Base-by-base conservation (phyloP, 2,113 vertebrate species). In the Osmerus mordax region DNA sequence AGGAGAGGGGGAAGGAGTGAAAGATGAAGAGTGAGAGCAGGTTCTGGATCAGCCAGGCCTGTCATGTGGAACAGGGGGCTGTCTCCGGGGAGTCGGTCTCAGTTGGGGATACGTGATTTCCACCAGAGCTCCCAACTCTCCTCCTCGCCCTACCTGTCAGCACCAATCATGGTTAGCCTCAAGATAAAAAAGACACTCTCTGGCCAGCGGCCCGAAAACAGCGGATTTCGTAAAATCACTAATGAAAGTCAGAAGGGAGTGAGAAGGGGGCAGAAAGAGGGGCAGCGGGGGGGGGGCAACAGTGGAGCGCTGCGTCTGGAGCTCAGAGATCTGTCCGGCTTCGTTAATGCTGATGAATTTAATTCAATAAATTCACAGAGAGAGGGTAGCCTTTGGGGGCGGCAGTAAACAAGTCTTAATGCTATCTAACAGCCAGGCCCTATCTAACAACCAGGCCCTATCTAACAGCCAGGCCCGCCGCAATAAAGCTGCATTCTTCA, bases 361-460 rank as follows among this genome's bases (percentile, higher is more conserved):
- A 75, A 89, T 86, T 90, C 69, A 80, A 88, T 90, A 71, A 77
- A 70, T 87, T 80, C 77, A 76, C 68, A 53, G 76, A 61, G 76
- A 83, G 77, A 77, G 65, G 60, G 76, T 65, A 29, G 60, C 76
- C 62, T 62, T 72, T 70, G 73, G 67, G 62, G 73, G 70, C 71
- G 74, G 55, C 14, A 74, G 74, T 83, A 87, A 90, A 86, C 83
- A 84, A 79, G 62, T 70, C 76, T 76, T 71, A 76, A 71, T 86
- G 71, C 72, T 73, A 81, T 83, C 79, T 77, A 71, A 75, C 41
- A 11, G 82, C 77, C 70, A 69, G 58, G 74, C 16, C 69, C 55
- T n/a, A n/a, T n/a, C n/a, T n/a, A n/a, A n/a, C n/a, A n/a, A n/a
- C n/a, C n/a, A n/a, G n/a, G n/a, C n/a, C n/a, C 72, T 73, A 81